phyloP scores from a whole-genome alignment of 2,888 invertebrate genomes.

The Nesidiocoris tenuis region DNA sequence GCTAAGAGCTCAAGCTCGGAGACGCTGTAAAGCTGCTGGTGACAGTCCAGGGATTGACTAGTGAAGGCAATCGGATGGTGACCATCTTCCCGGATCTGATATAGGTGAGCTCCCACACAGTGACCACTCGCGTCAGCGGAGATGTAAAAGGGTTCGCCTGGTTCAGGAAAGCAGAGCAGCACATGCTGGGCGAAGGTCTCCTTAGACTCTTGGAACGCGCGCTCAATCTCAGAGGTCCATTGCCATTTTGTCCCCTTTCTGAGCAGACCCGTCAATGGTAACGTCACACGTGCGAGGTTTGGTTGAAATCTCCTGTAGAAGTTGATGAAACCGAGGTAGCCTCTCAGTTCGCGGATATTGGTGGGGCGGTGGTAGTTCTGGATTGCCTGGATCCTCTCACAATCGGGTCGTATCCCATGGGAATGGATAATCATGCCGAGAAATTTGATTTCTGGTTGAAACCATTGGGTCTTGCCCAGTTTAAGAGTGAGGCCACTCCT shows the following conservation, averaged over 20 bases:
- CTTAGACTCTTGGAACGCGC: background rate
- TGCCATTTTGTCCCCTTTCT: background rate
- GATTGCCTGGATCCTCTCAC: background rate
- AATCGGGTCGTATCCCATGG: background rate
- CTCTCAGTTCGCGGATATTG: background rate
- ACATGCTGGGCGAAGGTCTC: background rate
- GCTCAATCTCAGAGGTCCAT: background rate
- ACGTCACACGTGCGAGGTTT: background rate
- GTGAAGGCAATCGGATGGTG: background rate
- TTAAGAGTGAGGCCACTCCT: background rate
- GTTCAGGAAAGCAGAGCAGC: background rate
- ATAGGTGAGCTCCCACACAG: background rate
- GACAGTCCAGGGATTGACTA: background rate
- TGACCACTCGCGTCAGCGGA: background rate
- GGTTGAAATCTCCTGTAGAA: background rate
- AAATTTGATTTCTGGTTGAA: background rate
- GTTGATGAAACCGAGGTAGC: background rate
- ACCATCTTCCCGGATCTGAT: background rate
- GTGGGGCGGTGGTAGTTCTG: background rate
- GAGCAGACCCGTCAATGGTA: background rate
- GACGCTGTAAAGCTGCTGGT: background rate
- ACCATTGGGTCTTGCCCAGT: background rate
- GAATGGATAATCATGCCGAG: background rate
- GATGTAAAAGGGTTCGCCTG: background rate
- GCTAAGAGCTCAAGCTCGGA: background rate